These are phyloP conservation scores for Hirundichthys speculiger DNA, from an alignment of 2,113 vertebrate species.

Conservation along the genomic window DNA sequence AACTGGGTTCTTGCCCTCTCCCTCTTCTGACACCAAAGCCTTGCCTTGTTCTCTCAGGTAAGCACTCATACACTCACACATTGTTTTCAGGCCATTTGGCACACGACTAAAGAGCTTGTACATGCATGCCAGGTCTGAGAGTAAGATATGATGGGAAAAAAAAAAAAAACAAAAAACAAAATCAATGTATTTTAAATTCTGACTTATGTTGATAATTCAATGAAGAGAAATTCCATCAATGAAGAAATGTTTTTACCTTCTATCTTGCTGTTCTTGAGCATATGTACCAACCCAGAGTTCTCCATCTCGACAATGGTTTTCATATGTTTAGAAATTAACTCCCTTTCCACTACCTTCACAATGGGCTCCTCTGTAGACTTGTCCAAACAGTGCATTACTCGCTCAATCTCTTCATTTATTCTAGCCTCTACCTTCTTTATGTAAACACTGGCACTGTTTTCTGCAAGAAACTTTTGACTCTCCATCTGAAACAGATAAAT, in stretches of 20 bases:
- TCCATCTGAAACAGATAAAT: conserved; percentile 86
- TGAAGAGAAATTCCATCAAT: background rate
- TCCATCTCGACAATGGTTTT: conserved; percentile 99
- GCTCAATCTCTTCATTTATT: conserved; percentile 98
- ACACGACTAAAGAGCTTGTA: conserved; percentile 98
- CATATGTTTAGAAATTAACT: conserved; percentile 99
- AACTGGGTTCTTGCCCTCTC: conserved; percentile 97
- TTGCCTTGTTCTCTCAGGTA: conserved; percentile 97
- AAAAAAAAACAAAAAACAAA: background rate
- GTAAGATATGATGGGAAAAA: conserved; percentile 11
- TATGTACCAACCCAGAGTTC: conserved; percentile 97
- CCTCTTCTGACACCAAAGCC: conserved; percentile 96
- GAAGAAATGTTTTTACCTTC: conserved; percentile 83
- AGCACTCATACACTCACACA: conserved; percentile 99
- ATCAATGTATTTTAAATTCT: background rate
- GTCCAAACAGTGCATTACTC: conserved; percentile 97
- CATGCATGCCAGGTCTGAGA: conserved; percentile 95
- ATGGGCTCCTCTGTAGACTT: conserved; percentile 97
- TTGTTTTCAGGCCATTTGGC: conserved; percentile 96
- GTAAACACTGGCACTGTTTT: conserved; percentile 98
- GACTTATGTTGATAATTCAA: background rate
- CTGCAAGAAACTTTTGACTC: conserved; percentile 97
- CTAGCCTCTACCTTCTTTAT: conserved; percentile 99
- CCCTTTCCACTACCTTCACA: conserved; percentile 96
- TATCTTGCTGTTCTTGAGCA: conserved; percentile 97